phyloP scores from a whole-genome alignment of 1,140 invertebrate species.

The Drosophila nikananu region DNA sequence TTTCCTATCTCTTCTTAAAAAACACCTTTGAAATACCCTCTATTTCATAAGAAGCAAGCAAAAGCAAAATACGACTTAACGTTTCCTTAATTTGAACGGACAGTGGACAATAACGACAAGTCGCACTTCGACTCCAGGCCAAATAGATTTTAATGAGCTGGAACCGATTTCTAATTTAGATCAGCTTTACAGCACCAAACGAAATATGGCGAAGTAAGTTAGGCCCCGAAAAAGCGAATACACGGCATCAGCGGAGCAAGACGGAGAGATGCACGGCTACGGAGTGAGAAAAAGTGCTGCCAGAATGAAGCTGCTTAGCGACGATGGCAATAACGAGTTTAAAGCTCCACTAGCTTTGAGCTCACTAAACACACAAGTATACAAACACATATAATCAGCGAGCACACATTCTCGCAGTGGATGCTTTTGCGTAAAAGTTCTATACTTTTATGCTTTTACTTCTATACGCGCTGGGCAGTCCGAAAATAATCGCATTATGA shows the following conservation, averaged over 20 bases:
- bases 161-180: constrained; percentile 73
- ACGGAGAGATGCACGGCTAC: constrained; percentile 18
- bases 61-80: neutral
- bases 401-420: constrained; percentile 12
- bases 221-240: constrained; percentile 18
- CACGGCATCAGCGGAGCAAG: constrained; percentile 20
- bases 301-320: constrained; percentile 61
- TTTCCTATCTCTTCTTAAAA: no score
- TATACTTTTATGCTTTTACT: constrained; percentile 67
- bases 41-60: neutral
- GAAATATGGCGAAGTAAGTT: constrained; percentile 35
- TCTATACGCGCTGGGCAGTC: constrained; percentile 49
- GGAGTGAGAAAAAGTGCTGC: constrained; percentile 8
- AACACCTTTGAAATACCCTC: neutral
- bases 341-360: constrained; percentile 71
- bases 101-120: constrained; percentile 28
- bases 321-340: constrained; percentile 71
- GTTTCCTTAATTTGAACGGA: neutral
- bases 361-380: constrained; percentile 19
- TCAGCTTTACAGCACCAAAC: constrained; percentile 49
- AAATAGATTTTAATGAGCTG: constrained; percentile 61
- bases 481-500: constrained; percentile 77
- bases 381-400: constrained; percentile 16
- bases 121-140: constrained; percentile 34
- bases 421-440: constrained; percentile 62